Base-by-base conservation (phyloP, 2,797 vertebrate species). In the Etheostoma perlongum region DNA sequence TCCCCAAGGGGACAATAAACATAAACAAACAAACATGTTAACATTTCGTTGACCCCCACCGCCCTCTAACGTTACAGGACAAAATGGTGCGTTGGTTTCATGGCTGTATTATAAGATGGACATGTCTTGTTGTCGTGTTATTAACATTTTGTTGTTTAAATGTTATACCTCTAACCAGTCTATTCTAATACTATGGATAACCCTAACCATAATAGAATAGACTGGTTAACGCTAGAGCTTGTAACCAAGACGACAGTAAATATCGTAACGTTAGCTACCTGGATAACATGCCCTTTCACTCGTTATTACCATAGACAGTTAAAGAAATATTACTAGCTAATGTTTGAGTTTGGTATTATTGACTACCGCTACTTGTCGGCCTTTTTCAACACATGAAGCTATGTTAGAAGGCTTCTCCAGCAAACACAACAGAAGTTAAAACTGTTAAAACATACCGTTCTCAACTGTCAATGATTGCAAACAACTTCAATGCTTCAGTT, bases 391-490 rank as follows among this genome's bases (percentile, higher is more conserved):
- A 6, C 25, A 49, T 3, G 23, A 4, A 3, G 16, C 7, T 42
- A n/a, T 23, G 16, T 30, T 10, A 27, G 25, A 21, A 16, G 57
- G 15, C 18, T 47, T 36, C 25, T 16, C 5, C 36, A 48, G n/a
- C 3, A 61, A 33, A 68, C 1, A 14, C 3, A 1, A 48, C 2
- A 33, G 6, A 33, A 1, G 12, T 3, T 42, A 2, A 16, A 15
- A 61, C 11, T 23, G 18, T 21, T 51, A 2, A n/a, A 46, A 47
- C 36, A 4, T 82, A 87, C 85, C 81, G 8, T 18, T 47, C 36
- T 6, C 5, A 16, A 0, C 16, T 30, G 47, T 33, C 25, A 23
- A 2, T 7, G 8, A 13, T 10, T 59, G 47, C 44, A 33, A 59
- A 21, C 44, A 62, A 19, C 51, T 11, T 8, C 36, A 14, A 21